Percentiles rank a stretch among this genome's conserved stretches.
phyloP scores from a whole-genome alignment of 2,113 vertebrate species.

The Perca flavescens region DNA sequence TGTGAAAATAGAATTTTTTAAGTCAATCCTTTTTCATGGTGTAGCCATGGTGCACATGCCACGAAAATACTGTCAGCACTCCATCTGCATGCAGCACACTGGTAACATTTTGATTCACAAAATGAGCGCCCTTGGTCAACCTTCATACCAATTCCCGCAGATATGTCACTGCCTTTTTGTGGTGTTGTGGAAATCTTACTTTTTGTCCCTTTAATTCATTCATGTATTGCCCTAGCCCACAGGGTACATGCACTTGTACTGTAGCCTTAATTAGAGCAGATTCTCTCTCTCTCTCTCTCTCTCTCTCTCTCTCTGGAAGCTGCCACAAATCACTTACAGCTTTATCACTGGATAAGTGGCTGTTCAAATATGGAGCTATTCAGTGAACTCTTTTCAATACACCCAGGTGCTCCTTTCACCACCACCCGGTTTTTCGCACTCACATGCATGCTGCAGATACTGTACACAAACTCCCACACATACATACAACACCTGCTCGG shows the following conservation, averaged over 20 bases:
- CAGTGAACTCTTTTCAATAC: slow-evolving; percentile 69
- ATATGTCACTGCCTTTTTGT: not conserved
- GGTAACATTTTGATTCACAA: not conserved
- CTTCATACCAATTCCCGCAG: not conserved
- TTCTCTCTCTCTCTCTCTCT: not conserved
- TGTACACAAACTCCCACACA: slow-evolving; percentile 31
- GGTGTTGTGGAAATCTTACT: not conserved
- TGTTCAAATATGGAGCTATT: slow-evolving; percentile 76
- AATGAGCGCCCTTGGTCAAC: not conserved
- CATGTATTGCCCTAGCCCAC: slow-evolving; percentile 26
- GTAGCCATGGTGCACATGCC: not conserved
- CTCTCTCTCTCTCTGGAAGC: slow-evolving; percentile 59
- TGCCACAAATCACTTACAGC: slow-evolving; percentile 73
- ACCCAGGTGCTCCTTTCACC: slow-evolving; percentile 75
- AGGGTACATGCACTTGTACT: slow-evolving; percentile 44
- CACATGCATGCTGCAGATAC: slow-evolving; percentile 24
- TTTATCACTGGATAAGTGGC: slow-evolving; percentile 71
- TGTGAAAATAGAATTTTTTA: not conserved
- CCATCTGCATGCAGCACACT: not conserved
- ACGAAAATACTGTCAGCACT: not conserved
- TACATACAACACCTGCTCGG: slow-evolving; percentile 66
- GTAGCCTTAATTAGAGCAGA: slow-evolving; percentile 70
- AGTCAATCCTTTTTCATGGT: no score
- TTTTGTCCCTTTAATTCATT: slow-evolving; percentile 11
- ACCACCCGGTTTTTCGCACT: not conserved